These are phyloP conservation scores for Phoxinus dragarum DNA, from an alignment of 2,797 vertebrate species.

Conservation along the genomic window DNA sequence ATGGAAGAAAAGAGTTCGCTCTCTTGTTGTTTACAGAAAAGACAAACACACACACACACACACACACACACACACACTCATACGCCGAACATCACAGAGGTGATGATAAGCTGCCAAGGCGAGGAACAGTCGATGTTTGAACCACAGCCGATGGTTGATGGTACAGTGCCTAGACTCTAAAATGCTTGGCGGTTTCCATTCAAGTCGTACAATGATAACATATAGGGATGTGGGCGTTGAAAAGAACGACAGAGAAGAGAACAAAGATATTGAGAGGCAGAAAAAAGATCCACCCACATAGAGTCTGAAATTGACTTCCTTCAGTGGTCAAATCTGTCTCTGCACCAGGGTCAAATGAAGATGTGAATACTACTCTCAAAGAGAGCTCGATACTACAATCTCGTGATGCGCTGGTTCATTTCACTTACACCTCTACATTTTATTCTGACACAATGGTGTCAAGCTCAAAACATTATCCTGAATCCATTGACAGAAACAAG, in stretches of 20 bases:
- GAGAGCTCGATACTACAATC: slow-evolving; percentile 1
- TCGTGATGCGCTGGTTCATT: slow-evolving; percentile 16
- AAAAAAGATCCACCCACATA: slow-evolving; percentile 36
- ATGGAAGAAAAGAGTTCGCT: slow-evolving; percentile 52
- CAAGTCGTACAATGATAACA: slow-evolving; percentile 43
- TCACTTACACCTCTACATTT: slow-evolving; percentile 19
- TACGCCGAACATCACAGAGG: slow-evolving; percentile 65
- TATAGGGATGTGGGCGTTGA: slow-evolving; percentile 37
- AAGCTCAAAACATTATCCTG: slow-evolving; percentile 48
- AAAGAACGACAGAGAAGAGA: slow-evolving; percentile 7
- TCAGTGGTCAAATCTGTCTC: slow-evolving; percentile 30
- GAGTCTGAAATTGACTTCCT: slow-evolving; percentile 10
- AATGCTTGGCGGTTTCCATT: slow-evolving; percentile 42
- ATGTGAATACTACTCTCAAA: slow-evolving; percentile 17
- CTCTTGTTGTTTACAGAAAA: slow-evolving; percentile 56
- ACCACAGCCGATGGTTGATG: slow-evolving; percentile 50
- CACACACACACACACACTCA: slow-evolving; percentile 36
- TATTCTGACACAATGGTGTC: slow-evolving; percentile 58
- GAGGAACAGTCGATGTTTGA: slow-evolving; percentile 57
- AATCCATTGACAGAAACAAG: slow-evolving; percentile 69
- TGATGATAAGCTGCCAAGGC: slow-evolving; percentile 66
- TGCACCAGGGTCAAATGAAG: slow-evolving; percentile 1
- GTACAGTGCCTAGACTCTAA: slow-evolving; percentile 50
- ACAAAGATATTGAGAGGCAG: slow-evolving; percentile 29
- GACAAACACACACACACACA: slow-evolving; percentile 56